These are phyloP conservation scores for Steinernema carpocapsae DNA, from an alignment of 2,888 invertebrate genomes.

Conservation along the genomic window DNA sequence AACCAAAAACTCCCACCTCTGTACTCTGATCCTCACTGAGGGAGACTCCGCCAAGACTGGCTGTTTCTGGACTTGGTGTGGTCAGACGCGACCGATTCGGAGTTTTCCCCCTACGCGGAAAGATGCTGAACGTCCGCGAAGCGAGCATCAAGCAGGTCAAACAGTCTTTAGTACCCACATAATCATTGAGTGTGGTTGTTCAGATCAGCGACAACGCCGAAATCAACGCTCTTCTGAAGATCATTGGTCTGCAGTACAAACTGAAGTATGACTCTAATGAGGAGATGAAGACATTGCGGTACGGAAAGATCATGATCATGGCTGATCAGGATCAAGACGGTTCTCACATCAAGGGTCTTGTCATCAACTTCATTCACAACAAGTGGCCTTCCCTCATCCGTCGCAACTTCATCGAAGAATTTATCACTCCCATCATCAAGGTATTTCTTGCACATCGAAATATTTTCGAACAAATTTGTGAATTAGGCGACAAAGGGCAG, in stretches of 20 bases:
- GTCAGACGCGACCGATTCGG: constrained; percentile 77
- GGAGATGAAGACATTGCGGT: constrained; percentile 86
- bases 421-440: constrained; percentile 98
- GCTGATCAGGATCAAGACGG: constrained; percentile 99
- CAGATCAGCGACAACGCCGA: constrained; percentile 93
- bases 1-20: constrained; percentile 81
- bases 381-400: constrained; percentile 94
- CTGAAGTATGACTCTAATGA: constrained; percentile 85
- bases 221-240: constrained; percentile 93
- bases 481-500: constrained; percentile 77
- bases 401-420: constrained; percentile 87
- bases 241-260: constrained; percentile 92
- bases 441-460: constrained; percentile 70
- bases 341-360: constrained; percentile 94
- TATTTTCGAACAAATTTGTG: constrained; percentile 26
- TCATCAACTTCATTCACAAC: constrained; percentile 97
- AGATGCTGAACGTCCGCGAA: constrained; percentile 93
- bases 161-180: too few relatives aligned
- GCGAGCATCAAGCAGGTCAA: too few relatives aligned
- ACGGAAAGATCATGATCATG: constrained; percentile 98
- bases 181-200: too few relatives aligned
- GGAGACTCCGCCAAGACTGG: constrained; percentile 99
- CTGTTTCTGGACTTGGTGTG: constrained; percentile 88
- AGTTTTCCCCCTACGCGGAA: constrained; percentile 94
- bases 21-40: constrained; percentile 96